Base-by-base conservation (phyloP, 2,113 vertebrate genomes). In the Pristiophorus japonicus region DNA sequence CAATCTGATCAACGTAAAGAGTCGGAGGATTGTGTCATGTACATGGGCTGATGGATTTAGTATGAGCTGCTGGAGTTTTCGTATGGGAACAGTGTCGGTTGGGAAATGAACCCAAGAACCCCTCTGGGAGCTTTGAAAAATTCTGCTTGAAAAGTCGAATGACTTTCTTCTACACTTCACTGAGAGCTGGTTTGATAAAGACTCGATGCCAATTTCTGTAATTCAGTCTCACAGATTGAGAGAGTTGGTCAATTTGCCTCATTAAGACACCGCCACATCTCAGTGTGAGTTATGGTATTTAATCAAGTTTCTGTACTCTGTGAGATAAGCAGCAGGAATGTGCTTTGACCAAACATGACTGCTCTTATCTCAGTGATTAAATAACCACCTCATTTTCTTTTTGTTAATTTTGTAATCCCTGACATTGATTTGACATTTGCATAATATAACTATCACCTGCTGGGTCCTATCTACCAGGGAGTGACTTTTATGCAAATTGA, bases 371-470 rank as follows among this genome's bases (percentile, higher is more conserved):
- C 42, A 5, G 22, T 94, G 65, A 94, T 94, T 94, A 70, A 94
- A 94, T 70, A 94, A 47, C 93, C 38, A 47, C 66, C 93, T 94
- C 47, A 94, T 94, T 66, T 90, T 34, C 87, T 47, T 94, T 94
- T 70, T 73, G 66, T 47, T 94, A 94, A 94, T 94, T 94, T 94
- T 94, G 27, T 70, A 73, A 94, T 73, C 42, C 42, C 45, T 94
- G 93, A 94, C 93, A 70, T 94, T 94, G 93, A 67, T 70, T 70
- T 94, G 93, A 94, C 93, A 94, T 94, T 94, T 70, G 66, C 22
- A 51, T 94, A 94, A 94, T 47, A 18, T 5, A 94, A 67, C n/a
- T 67, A 20, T 94, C 18, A 94, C 67, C 92, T 94, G 66, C 65
- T 3, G 3, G 63, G 30, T 45, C 24, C 42, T 34, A 51, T 47